Evolutionary conservation across 2,797 vertebrate species (phyloP), one percentile per base, ranked within the genome.

Genomic region (Tauraco hartlaubi): DNA sequence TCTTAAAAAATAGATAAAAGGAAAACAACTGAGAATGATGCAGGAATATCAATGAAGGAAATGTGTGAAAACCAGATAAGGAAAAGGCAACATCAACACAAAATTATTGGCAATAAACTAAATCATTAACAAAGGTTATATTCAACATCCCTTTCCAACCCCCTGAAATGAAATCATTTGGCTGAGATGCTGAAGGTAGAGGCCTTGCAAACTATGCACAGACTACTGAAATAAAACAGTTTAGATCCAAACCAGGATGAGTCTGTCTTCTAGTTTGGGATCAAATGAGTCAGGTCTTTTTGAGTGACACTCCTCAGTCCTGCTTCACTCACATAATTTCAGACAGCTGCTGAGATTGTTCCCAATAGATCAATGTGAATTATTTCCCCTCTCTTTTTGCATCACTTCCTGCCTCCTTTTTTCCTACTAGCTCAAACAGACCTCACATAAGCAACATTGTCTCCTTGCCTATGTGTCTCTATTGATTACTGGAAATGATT

Each of bases 11-110:
- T 51, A 76, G 88, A 80, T 55, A 64, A 87, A 94, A 91, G 6
- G 17, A 77, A 72, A 95, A 78, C 9, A 88, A 39, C 21, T 66
- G 55, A 67, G 39, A 94, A 92, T 81, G 51, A 73, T 88, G n/a
- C 15, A 72, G 43, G 85, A 95, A 94, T 96, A 86, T 84, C 80
- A 94, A 52, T 92, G 88, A 94, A 84, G 62, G 39, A 95, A 94
- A 96, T 73, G 80, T 96, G 92, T 92, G 82, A 90, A 93, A 95
- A 92, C 19, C 63, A 86, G 95, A 92, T 93, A 96, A 96, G 85
- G 63, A 80, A 91, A 90, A 90, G 26, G 43, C 62, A 86, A 54
- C 37, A 90, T 56, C 51, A 85, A 81, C 62, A 76, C 15, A 51
- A 86, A 95, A 93, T 84, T 88, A 79, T 81, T 94, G 31, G 26